phyloP scores from a whole-genome alignment of 2,113 vertebrate species.

The Psittacara wagleri region DNA sequence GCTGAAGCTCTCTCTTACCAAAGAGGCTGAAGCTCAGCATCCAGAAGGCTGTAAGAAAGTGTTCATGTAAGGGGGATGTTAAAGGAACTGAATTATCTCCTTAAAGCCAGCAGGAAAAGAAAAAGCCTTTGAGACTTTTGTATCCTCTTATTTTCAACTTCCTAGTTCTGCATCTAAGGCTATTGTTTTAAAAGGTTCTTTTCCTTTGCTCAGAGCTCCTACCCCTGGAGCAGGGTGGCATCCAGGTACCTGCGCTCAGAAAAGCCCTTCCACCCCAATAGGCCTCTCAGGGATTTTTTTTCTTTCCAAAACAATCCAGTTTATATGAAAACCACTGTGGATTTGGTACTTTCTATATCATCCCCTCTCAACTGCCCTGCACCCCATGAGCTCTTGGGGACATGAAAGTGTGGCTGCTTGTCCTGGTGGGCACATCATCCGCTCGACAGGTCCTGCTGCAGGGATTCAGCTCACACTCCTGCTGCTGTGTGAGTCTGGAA shows the following conservation, averaged over 20 bases:
- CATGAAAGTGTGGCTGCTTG: background rate
- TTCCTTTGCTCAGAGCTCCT: background rate
- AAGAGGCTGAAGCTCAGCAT: background rate
- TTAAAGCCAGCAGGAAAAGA: background rate
- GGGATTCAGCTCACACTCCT: slow-evolving; percentile 27
- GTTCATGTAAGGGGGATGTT: background rate
- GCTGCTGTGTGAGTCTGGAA: slow-evolving; percentile 26
- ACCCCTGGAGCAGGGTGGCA: rapidly evolving
- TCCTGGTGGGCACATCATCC: background rate
- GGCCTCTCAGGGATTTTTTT: background rate
- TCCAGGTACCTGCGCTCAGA: background rate
- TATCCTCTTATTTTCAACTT: background rate
- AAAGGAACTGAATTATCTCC: background rate
- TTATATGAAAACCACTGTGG: background rate
- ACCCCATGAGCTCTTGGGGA: rapidly evolving
- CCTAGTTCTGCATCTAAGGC: background rate
- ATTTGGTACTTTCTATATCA: background rate
- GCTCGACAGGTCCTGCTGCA: background rate
- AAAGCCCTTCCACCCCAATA: background rate
- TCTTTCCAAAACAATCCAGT: background rate
- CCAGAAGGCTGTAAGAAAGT: background rate
- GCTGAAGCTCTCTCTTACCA: background rate
- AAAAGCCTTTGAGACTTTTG: background rate
- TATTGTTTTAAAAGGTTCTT: background rate
- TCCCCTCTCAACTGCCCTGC: background rate